These are phyloP conservation scores for Hystrix cristata DNA, from an alignment of 2,113 vertebrate genomes.

Conservation along the genomic window DNA sequence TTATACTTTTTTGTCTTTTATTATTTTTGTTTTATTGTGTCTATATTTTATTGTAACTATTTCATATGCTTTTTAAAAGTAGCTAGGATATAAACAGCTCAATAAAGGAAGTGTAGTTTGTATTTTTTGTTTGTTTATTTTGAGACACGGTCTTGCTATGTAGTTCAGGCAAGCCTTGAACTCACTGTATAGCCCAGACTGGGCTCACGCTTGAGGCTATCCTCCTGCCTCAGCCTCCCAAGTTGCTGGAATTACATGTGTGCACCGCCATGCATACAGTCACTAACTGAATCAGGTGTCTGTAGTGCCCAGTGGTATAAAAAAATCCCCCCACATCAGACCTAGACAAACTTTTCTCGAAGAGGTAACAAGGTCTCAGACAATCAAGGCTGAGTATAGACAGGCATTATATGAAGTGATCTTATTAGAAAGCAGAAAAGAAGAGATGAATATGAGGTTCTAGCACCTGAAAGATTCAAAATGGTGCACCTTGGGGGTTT, in stretches of 20 bases:
- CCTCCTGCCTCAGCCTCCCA: too few relatives aligned
- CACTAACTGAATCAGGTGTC: neutral
- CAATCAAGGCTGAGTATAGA: neutral
- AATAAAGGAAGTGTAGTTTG: neutral
- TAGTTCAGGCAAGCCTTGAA: too few relatives aligned
- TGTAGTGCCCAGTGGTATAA: neutral
- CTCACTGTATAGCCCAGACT: too few relatives aligned
- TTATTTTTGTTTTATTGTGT: neutral
- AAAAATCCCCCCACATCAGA: neutral
- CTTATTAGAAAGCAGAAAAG: neutral
- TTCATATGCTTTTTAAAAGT: conserved; percentile 35
- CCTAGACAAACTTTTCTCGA: neutral
- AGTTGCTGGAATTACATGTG: too few relatives aligned
- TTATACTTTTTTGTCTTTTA: neutral
- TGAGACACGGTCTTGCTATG: too few relatives aligned
- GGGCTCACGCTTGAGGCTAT: too few relatives aligned
- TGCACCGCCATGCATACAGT: neutral
- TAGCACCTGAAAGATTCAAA: neutral
- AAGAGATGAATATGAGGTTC: neutral
- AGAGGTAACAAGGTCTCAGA: neutral
- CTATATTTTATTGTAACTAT: conserved; percentile 21
- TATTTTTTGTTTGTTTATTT: neutral
- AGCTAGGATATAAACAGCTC: neutral
- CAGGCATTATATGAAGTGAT: neutral
- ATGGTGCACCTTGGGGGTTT: neutral